These are phyloP conservation scores for Octodonta nipae DNA, from an alignment of 2,888 invertebrate genomes.

Conservation along the genomic window DNA sequence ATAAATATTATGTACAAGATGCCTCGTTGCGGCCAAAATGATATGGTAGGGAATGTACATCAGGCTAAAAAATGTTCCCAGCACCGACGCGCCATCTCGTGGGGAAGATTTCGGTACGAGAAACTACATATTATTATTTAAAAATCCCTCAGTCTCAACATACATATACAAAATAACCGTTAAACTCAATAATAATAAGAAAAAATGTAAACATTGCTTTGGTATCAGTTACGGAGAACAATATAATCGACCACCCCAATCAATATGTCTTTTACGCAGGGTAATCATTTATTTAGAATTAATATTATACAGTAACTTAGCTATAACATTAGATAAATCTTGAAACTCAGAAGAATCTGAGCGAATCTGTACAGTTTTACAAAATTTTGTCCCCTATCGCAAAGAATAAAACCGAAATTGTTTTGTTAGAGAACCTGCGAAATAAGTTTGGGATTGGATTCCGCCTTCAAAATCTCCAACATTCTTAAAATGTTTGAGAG, in stretches of 20 bases:
- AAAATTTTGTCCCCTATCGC: neutral
- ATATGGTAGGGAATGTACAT: slow-evolving; percentile 35
- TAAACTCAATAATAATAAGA: slow-evolving; percentile 32
- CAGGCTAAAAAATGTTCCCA: slow-evolving; percentile 14
- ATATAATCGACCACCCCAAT: slow-evolving; percentile 21
- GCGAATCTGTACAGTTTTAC: neutral
- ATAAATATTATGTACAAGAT: slow-evolving; percentile 31
- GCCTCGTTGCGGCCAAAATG: slow-evolving; percentile 30
- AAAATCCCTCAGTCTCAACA: slow-evolving; percentile 34
- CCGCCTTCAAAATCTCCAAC: too few relatives aligned
- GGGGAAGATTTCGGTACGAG: too few relatives aligned
- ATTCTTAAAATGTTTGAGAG: too few relatives aligned
- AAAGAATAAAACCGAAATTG: neutral
- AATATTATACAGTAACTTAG: slow-evolving; percentile 17
- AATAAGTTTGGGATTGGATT: too few relatives aligned
- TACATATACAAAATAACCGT: slow-evolving; percentile 31
- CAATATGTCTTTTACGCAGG: slow-evolving; percentile 14
- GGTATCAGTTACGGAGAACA: slow-evolving; percentile 39
- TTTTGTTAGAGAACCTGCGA: too few relatives aligned
- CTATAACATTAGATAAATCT: slow-evolving; percentile 9
- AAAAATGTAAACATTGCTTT: slow-evolving; percentile 38
- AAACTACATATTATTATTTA: slow-evolving; percentile 5
- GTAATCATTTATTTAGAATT: slow-evolving; percentile 11
- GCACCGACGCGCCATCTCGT: too few relatives aligned
- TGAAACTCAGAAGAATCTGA: slow-evolving; percentile 1